Evolutionary conservation across 1,140 invertebrate genomes (phyloP).

Genomic region (Manduca sexta): DNA sequence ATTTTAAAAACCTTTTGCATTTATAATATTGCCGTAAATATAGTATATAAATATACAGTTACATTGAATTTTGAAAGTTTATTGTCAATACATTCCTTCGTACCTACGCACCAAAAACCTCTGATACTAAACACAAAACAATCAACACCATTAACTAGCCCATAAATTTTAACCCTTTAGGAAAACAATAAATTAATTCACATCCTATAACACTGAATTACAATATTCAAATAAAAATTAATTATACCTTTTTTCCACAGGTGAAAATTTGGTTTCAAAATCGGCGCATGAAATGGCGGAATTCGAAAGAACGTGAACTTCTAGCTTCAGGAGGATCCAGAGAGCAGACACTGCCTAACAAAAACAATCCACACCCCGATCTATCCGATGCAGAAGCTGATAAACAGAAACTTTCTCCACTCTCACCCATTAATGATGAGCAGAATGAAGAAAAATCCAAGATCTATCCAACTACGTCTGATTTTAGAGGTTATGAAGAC

Average conservation of each 20-base stretch:
- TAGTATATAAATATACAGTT: too few species aligned
- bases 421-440: constrained; percentile 58
- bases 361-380: constrained; percentile 97
- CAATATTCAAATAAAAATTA: neutral
- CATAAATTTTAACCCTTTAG: neutral
- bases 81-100: too few species aligned
- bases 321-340: constrained; percentile 92
- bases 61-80: too few species aligned
- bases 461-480: constrained; percentile 52
- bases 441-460: constrained; percentile 49
- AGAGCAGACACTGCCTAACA: constrained; percentile 96
- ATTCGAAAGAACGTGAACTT: constrained; percentile 96
- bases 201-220: neutral
- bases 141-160: neutral
- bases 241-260: constrained; percentile 70
- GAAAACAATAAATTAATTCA: neutral
- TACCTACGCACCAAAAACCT: too few species aligned
- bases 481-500: constrained; percentile 50
- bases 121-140: neutral
- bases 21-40: too few species aligned
- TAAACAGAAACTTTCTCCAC: constrained; percentile 78
- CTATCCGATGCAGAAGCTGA: constrained; percentile 91
- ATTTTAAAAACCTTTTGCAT: too few species aligned
- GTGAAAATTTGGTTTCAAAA: constrained; percentile 99
- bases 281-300: constrained; percentile 96